Base-by-base conservation (phyloP, 2,113 vertebrate genomes). In the Hypocryptadius cinnamomeus region DNA sequence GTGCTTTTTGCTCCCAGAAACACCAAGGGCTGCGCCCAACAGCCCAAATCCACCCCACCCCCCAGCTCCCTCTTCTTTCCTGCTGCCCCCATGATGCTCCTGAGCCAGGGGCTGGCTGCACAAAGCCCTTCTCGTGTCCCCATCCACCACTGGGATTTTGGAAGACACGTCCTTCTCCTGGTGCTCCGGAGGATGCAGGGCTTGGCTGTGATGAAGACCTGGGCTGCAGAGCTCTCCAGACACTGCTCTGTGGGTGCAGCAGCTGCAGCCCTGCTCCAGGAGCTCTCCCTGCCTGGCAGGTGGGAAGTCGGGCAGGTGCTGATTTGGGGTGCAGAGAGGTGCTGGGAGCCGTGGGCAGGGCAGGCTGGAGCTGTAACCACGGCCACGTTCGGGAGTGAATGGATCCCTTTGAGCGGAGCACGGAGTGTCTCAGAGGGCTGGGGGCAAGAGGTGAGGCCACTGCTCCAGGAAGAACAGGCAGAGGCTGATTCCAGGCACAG, bases 101-200 rank as follows among this genome's bases (percentile, higher is more conserved):
- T 0, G 54, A 85, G 74, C 28, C 15, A 24, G 31, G 60, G 30
- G 18, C 40, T 60, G 89, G 17, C 77, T 53, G 47, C 6, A 11
- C 53, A 24, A 27, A 82, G 42, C 42, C 39, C 31, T 40, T 30
- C 25, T 45, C 0, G 0, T 10, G 35, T 66, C 57, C 22, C 69
- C 50, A 10, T 16, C 33, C 25, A 0, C 44, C 24, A 6, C 6
- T 0, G 2, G 39, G 35, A 1, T 51, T 81, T 81, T 5, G 37
- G 76, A 60, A 35, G 61, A 24, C 1, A 0, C 0, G 0, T 56
- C 0, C 0, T 78, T 19, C 42, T 39, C 31, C 57, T 0, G 0
- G 16, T 20, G 40, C 66, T 82, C 39, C 4, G 0, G 57, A 63
- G 30, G 66, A 31, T 28, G 47, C 69, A 15, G 56, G 31, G 56